These are phyloP conservation scores for Erpetoichthys calabaricus DNA, from an alignment of 2,797 vertebrate species.

Conservation along the genomic window DNA sequence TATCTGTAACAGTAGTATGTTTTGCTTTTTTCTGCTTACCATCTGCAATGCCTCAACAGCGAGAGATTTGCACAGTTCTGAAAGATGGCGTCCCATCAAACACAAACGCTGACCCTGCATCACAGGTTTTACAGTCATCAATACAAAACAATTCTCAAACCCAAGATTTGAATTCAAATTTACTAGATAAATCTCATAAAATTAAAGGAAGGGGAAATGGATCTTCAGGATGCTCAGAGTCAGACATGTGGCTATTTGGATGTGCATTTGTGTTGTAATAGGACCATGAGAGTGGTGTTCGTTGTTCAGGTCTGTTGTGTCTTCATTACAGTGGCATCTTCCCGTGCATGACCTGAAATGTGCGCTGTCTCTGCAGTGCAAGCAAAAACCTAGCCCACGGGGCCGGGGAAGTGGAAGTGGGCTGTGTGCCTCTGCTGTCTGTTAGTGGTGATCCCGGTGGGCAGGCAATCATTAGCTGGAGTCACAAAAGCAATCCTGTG, in stretches of 20 bases:
- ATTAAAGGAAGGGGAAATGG: background rate
- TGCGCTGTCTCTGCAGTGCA: background rate
- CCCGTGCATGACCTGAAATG: background rate
- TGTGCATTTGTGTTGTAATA: background rate
- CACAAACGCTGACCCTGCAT: constrained; percentile 95
- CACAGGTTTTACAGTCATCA: constrained; percentile 88
- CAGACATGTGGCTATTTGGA: background rate
- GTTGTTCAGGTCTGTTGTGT: background rate
- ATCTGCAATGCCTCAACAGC: constrained; percentile 54
- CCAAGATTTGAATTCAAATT: constrained; percentile 5
- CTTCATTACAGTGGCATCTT: background rate
- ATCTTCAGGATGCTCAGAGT: background rate
- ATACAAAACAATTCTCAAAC: constrained; percentile 26
- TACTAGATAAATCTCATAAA: background rate
- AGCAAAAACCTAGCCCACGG: background rate
- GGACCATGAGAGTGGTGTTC: background rate
- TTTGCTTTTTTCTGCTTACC: constrained; percentile 46
- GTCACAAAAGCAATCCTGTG: no score
- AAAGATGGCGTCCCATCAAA: constrained; percentile 82
- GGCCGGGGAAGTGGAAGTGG: background rate
- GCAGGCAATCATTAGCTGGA: no score
- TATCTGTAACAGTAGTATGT: constrained; percentile 33
- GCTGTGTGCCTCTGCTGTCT: background rate
- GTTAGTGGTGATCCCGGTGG: background rate
- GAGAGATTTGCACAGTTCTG: constrained; percentile 73